Conservation (phyloP, 2,113 vertebrate genomes). For the Ranitomeya imitator region DNA sequence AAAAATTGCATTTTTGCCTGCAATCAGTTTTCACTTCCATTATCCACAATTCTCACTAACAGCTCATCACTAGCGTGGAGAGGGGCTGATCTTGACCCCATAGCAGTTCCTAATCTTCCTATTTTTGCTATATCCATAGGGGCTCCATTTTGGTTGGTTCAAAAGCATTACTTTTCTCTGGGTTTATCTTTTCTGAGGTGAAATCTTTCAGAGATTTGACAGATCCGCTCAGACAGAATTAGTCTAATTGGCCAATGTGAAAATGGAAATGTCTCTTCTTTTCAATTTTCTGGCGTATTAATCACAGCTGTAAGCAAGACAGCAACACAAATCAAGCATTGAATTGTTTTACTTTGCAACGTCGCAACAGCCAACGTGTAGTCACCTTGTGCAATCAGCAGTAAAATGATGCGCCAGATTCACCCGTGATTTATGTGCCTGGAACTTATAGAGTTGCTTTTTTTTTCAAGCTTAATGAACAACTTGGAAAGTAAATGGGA, state of each 20-base stretch:
- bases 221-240: too few species aligned
- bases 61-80: background rate
- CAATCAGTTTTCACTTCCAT: background rate
- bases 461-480: conserved; percentile 24
- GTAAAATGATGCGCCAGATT: background rate
- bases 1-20: too few species aligned
- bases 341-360: background rate
- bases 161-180: background rate
- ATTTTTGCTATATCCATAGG: background rate
- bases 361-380: too few species aligned
- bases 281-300: background rate
- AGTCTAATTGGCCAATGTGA: background rate
- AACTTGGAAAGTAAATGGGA: conserved; percentile 5
- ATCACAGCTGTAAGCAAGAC: background rate
- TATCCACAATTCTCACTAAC: background rate
- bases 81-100: background rate
- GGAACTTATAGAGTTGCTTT: conserved; percentile 26
- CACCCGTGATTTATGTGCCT: background rate
- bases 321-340: background rate
- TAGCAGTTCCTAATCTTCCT: background rate
- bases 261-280: background rate
- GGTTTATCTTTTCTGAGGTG: background rate
- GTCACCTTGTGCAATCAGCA: conserved; percentile 32
- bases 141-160: background rate
- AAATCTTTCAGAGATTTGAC: too few species aligned